These are phyloP conservation scores for Lepidocolaptes lacrymiger DNA, from an alignment of 2,797 vertebrate species.

Conservation along the genomic window DNA sequence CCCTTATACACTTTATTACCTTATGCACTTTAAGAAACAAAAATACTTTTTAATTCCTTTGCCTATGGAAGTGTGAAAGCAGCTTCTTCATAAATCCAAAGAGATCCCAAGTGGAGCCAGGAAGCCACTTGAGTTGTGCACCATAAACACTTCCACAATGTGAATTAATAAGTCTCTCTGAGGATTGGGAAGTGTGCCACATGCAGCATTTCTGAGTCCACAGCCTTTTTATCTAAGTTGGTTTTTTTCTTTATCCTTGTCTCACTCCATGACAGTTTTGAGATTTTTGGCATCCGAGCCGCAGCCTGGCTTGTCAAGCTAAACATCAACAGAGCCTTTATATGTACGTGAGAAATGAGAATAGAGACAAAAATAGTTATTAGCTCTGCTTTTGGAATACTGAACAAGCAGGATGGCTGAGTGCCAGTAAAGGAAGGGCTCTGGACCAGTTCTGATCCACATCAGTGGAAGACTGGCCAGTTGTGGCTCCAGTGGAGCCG, in stretches of 20 bases:
- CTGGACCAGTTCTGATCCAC: background rate
- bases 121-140: constrained; percentile 27
- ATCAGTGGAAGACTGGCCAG: background rate
- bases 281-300: constrained; percentile 57
- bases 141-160: constrained; percentile 5
- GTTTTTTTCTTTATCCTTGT: constrained; percentile 47
- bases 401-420: background rate
- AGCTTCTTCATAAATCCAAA: background rate
- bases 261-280: constrained; percentile 61
- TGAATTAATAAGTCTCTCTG: constrained; percentile 44
- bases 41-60: background rate
- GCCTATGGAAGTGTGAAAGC: background rate
- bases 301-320: constrained; percentile 60
- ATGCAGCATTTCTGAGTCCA: constrained; percentile 37
- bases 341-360: constrained; percentile 48
- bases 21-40: background rate
- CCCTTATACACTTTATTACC: background rate
- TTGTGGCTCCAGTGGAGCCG: accelerated
- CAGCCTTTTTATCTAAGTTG: constrained; percentile 58
- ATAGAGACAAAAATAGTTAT: constrained; percentile 60
- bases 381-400: constrained; percentile 45
- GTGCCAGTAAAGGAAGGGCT: background rate
- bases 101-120: constrained; percentile 28
- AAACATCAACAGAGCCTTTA: constrained; percentile 42
- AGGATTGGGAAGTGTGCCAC: constrained; percentile 58